Percentiles rank a stretch among this genome's conserved stretches.
phyloP scores from a whole-genome alignment of 2,113 vertebrate species.

The Oryzias curvinotus region DNA sequence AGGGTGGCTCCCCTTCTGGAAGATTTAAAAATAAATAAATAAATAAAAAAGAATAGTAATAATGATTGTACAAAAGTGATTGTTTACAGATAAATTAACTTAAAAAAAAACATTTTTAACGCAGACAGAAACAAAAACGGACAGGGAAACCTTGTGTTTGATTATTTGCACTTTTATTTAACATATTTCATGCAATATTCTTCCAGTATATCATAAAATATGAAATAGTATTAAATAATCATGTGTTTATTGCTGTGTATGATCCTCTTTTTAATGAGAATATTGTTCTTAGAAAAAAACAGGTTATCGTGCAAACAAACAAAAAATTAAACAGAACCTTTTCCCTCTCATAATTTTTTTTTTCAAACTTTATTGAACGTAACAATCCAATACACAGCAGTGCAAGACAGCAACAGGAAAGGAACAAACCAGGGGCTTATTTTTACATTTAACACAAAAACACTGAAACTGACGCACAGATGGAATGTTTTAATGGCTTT shows the following conservation, averaged over 20 bases:
- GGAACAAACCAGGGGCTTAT: neutral
- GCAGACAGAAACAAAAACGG: neutral
- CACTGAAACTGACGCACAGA: too few species aligned
- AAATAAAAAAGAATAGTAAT: neutral
- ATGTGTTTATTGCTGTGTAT: neutral
- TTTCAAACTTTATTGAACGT: neutral
- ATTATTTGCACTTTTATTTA: too few species aligned
- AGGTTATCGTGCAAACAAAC: slow-evolving; percentile 44
- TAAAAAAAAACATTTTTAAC: neutral
- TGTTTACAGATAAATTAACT: neutral
- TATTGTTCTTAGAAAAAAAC: neutral
- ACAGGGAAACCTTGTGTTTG: neutral
- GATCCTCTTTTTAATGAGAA: neutral
- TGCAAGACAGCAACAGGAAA: neutral
- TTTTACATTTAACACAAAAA: too few species aligned
- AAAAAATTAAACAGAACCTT: slow-evolving; percentile 42
- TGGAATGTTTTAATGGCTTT: too few species aligned
- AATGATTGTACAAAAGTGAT: neutral
- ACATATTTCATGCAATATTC: too few species aligned
- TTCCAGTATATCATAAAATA: too few species aligned
- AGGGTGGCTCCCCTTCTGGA: neutral
- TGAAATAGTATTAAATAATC: too few species aligned
- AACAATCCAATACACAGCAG: too few species aligned
- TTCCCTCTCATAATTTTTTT: slow-evolving; percentile 9
- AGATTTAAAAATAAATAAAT: neutral